These are phyloP conservation scores for Ormyrus nitidulus DNA, from an alignment of 2,888 invertebrate genomes.

Conservation along the genomic window DNA sequence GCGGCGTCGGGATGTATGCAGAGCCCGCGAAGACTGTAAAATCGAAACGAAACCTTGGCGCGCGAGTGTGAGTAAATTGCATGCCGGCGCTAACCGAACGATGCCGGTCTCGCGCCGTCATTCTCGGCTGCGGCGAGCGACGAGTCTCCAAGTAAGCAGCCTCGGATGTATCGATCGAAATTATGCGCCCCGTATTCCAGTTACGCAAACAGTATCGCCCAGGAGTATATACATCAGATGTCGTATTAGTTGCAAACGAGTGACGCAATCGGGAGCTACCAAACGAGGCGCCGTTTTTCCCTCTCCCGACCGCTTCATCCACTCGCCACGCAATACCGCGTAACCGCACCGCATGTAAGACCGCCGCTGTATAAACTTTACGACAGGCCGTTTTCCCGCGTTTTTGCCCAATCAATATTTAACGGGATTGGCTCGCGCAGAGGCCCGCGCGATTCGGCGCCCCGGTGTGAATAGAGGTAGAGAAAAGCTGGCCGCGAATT, in stretches of 20 bases:
- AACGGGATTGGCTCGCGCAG: too few species aligned
- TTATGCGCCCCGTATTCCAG: too few species aligned
- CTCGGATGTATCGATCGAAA: too few species aligned
- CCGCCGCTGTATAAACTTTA: conserved; percentile 9
- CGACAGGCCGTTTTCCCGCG: background rate
- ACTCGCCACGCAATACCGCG: background rate
- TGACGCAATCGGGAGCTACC: too few species aligned
- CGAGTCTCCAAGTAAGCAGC: background rate
- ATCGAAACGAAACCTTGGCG: conserved; percentile 23
- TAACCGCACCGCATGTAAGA: too few species aligned
- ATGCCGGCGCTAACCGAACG: background rate
- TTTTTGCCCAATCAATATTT: conserved; percentile 5
- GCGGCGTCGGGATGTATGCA: conserved; percentile 9
- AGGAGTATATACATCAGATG: too few species aligned
- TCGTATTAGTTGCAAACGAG: too few species aligned
- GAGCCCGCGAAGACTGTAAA: conserved; percentile 24
- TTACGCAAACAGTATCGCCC: too few species aligned
- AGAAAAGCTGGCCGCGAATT: too few species aligned
- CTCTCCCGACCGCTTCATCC: background rate
- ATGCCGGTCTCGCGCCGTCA: too few species aligned
- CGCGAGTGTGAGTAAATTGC: background rate
- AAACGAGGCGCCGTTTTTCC: background rate
- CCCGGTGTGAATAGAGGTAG: too few species aligned
- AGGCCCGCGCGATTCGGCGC: too few species aligned
- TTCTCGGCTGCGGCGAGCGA: background rate